Evolutionary conservation across 1,140 invertebrate genomes (phyloP), one percentile per base, ranked within the genome.

Genomic region (Saccostrea cuccullata): DNA sequence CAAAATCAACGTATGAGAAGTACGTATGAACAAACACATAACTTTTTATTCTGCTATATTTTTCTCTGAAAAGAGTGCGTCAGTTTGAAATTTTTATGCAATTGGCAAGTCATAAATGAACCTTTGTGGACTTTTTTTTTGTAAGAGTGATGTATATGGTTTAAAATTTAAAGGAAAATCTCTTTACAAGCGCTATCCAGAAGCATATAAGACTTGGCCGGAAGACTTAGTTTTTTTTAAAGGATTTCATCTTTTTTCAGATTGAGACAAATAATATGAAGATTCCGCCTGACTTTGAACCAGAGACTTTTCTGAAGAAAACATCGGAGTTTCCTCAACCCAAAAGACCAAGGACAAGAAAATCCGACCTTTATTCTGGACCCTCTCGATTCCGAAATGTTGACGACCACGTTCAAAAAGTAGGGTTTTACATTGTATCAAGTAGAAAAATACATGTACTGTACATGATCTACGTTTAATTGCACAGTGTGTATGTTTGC

Each of bases 321-420:
- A 60, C 73, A 20, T 70, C 67, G 40, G 85, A 67, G 30, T 47
- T 55, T 23, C 88, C 88, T 20, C 88, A 73, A 15, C 88, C 88
- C 12, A 82, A 84, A 67, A 89, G 86, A 89, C 82, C 92, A 55
- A 86, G 92, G n/a, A 91, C 91, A 86, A 87, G 92, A 55, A 93
- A 93, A 89, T 91, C 90, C 89, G 92, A 93, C 88, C 84, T 93
- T 20, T 92, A 92, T 88, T 89, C 90, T 40, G 91, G 90, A 83
- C 90, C 91, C 2, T 89, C 90, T 83, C 91, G 92, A 87, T 95
- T 95, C 88, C 88, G 92, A 84, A 86, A 89, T 56, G 92, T 95
- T 82, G 94, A 95, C 90, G 91, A 91, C 15, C 94, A 95, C 89
- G 94, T 94, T 55, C 90, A 94, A 36, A 92, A 94, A 90, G 93